Evolutionary conservation across 2,888 invertebrate genomes (phyloP).

Genomic region (Timema podura): DNA sequence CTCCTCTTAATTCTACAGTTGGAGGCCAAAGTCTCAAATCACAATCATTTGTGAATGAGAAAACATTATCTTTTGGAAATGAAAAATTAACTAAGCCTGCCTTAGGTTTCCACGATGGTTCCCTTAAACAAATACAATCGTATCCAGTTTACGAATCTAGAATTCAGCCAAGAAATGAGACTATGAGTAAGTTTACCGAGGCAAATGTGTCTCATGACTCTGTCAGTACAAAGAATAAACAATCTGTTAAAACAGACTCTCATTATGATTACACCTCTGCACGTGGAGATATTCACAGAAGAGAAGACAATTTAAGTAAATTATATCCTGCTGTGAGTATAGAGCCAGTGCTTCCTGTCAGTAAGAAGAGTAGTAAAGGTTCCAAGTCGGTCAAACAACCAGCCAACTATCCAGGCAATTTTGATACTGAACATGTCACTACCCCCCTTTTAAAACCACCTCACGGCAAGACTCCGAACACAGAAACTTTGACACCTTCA

Average conservation of each 20-base stretch:
- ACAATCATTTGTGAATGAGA: not conserved
- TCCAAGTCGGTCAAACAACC: too few relatives aligned
- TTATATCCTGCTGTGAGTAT: too few relatives aligned
- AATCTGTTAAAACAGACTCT: not conserved
- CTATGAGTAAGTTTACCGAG: not conserved
- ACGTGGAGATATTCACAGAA: not conserved
- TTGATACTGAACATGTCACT: too few relatives aligned
- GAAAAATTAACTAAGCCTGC: not conserved
- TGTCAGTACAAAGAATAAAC: conserved; percentile 1
- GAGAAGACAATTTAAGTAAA: not conserved
- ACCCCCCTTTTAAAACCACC: too few relatives aligned
- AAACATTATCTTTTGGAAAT: not conserved
- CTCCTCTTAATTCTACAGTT: conserved; percentile 5
- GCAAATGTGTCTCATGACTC: not conserved
- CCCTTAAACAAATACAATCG: not conserved
- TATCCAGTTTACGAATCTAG: not conserved
- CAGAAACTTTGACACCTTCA: too few relatives aligned
- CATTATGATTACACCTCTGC: not conserved
- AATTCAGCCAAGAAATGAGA: not conserved
- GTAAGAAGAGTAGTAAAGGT: too few relatives aligned
- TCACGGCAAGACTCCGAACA: too few relatives aligned
- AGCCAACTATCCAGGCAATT: too few relatives aligned
- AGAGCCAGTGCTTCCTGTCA: too few relatives aligned
- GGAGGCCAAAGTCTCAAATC: conserved; percentile 20
- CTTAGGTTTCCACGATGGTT: not conserved